A percentile compares a stretch with the other conserved stretches of the same genome.
phyloP scores from a whole-genome alignment of 2,888 invertebrate species.

The Sacculina carcini region DNA sequence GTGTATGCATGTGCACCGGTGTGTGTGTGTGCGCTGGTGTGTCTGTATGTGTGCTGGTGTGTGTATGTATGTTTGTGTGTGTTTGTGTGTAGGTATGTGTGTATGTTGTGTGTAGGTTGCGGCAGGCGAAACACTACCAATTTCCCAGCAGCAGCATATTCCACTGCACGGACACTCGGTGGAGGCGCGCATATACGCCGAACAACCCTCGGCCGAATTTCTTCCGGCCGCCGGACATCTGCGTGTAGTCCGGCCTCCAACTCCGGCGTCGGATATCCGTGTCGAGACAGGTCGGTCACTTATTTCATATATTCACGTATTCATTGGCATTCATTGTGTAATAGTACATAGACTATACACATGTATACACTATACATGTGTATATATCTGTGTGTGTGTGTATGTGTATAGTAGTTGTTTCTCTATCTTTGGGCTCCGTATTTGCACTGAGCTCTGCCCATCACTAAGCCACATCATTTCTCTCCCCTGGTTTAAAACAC shows the following conservation, averaged over 20 bases:
- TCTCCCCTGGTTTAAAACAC: background rate
- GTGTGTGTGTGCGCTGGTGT: background rate
- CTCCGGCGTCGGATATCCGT: constrained; percentile 1
- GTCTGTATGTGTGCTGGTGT: background rate
- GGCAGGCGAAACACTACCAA: constrained; percentile 55
- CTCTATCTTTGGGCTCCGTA: background rate
- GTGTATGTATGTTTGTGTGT: background rate
- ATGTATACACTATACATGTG: too few relatives aligned
- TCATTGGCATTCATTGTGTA: too few relatives aligned
- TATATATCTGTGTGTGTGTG: too few relatives aligned
- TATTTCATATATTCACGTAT: too few relatives aligned
- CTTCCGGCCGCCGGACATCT: constrained; percentile 78
- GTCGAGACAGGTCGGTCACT: constrained; percentile 9
- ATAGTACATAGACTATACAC: too few relatives aligned
- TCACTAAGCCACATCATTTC: background rate
- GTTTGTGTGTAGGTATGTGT: background rate
- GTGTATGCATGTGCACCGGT: too few relatives aligned
- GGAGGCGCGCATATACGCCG: constrained; percentile 90
- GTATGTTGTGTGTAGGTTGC: constrained; percentile 32
- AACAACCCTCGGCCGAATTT: constrained; percentile 43
- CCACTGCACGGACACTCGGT: constrained; percentile 60
- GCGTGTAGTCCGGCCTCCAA: constrained; percentile 44
- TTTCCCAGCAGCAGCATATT: constrained; percentile 53
- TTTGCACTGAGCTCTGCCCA: background rate
- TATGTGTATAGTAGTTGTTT: too few relatives aligned